phyloP scores from a whole-genome alignment of 1,140 invertebrate species.

The Piezodorus guildinii region DNA sequence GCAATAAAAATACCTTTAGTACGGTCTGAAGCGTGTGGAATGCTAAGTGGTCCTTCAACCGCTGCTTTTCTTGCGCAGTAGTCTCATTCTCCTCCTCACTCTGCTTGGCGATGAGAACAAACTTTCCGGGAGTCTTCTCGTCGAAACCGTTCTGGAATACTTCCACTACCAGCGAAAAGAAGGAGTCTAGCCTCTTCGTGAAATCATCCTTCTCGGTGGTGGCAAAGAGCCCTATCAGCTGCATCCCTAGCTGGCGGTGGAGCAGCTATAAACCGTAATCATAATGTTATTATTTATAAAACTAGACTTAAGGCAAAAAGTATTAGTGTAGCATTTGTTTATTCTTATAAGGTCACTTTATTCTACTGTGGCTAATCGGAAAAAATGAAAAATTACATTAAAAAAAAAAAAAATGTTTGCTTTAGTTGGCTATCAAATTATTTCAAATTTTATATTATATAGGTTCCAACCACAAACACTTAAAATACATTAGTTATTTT shows the following conservation, averaged over 20 bases:
- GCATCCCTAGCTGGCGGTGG: slow-evolving; percentile 47
- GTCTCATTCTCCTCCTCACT: not conserved
- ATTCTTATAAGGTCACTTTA: too few species aligned
- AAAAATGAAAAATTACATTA: too few species aligned
- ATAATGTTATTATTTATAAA: too few species aligned
- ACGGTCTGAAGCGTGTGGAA: slow-evolving; percentile 54
- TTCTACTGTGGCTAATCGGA: too few species aligned
- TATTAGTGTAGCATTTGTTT: too few species aligned
- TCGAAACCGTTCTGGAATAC: slow-evolving; percentile 32
- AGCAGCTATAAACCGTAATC: slow-evolving; percentile 32
- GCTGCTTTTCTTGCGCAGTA: too few species aligned
- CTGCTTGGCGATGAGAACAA: slow-evolving; percentile 35
- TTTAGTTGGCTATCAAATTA: too few species aligned
- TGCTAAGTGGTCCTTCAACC: slow-evolving; percentile 50
- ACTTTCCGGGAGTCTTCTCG: slow-evolving; percentile 31
- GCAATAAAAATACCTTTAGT: slow-evolving; percentile 41
- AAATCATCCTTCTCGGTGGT: slow-evolving; percentile 55
- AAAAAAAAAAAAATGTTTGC: too few species aligned
- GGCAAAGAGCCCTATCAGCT: slow-evolving; percentile 55
- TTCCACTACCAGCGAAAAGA: slow-evolving; percentile 46
- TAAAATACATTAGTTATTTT: too few species aligned
- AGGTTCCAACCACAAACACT: too few species aligned
- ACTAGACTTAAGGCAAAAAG: too few species aligned
- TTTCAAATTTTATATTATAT: too few species aligned
- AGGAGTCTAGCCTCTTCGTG: slow-evolving; percentile 40